phyloP scores from a whole-genome alignment of 2,888 invertebrate species.

The Liposcelis brunnea region DNA sequence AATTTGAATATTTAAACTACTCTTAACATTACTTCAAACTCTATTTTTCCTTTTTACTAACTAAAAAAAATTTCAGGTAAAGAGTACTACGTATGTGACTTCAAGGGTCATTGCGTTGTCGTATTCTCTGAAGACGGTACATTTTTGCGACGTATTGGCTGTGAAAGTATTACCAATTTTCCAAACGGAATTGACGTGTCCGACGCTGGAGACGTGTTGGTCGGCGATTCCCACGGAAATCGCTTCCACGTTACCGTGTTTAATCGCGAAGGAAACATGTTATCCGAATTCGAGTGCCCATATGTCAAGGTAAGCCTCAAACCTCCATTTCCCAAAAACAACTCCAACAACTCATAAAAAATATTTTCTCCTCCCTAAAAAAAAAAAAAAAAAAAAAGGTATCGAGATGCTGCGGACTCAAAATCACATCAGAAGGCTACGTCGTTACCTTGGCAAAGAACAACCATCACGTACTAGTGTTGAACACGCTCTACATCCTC shows the following conservation, averaged over 20 bases:
- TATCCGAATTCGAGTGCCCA: conserved; percentile 91
- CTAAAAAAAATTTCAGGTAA: conserved; percentile 40
- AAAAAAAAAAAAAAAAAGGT: conserved; percentile 62
- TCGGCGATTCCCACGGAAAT: conserved; percentile 95
- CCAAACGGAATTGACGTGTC: conserved; percentile 97
- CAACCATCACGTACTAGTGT: conserved; percentile 94
- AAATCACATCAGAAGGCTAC: conserved; percentile 92
- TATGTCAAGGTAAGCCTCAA: conserved; percentile 68
- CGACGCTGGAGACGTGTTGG: conserved; percentile 88
- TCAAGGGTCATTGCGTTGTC: conserved; percentile 94
- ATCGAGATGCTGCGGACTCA: conserved; percentile 92
- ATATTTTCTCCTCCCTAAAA: not conserved
- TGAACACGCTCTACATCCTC: conserved; percentile 84
- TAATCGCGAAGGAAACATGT: conserved; percentile 67
- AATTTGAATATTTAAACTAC: not conserved
- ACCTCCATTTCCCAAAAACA: not conserved
- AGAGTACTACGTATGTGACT: conserved; percentile 93
- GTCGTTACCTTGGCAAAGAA: conserved; percentile 94
- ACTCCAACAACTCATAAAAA: no score
- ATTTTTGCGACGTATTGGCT: conserved; percentile 84
- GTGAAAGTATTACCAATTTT: conserved; percentile 89
- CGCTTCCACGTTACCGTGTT: conserved; percentile 95
- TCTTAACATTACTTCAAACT: not conserved
- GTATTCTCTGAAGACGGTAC: conserved; percentile 87
- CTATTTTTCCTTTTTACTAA: not conserved